Percentiles rank a stretch among this genome's conserved stretches.
phyloP scores from a whole-genome alignment of 2,113 vertebrate species.

The Actenoides hombroni region DNA sequence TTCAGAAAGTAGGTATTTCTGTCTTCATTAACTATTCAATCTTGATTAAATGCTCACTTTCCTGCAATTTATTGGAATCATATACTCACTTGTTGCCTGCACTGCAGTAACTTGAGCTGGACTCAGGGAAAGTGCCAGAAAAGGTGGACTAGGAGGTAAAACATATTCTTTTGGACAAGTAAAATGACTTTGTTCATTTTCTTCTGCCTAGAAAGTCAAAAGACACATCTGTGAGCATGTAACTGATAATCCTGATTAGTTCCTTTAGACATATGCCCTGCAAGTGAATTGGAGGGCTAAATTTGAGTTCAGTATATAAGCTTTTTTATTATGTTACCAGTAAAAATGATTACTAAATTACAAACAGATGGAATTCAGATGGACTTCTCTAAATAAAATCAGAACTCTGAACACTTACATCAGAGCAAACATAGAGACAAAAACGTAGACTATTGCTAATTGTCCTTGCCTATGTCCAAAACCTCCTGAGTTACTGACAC shows the following conservation, averaged over 20 bases:
- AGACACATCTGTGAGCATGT: not conserved
- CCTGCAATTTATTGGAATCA: not conserved
- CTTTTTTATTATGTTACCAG: not conserved
- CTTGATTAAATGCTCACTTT: not conserved
- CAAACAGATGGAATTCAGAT: not conserved
- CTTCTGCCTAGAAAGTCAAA: constrained; percentile 50
- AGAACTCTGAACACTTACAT: not conserved
- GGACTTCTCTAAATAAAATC: not conserved
- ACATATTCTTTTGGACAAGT: constrained; percentile 32
- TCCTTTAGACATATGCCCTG: not conserved
- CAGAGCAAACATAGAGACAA: not conserved
- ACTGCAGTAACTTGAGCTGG: constrained; percentile 44
- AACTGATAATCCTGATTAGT: not conserved
- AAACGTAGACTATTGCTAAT: not conserved
- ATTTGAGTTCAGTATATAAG: not conserved
- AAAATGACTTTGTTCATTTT: constrained; percentile 20
- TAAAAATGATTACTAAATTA: not conserved
- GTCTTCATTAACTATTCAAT: not conserved
- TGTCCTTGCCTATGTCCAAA: not conserved
- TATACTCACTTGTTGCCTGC: constrained; percentile 78
- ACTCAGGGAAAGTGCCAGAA: constrained; percentile 34
- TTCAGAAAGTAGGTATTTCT: not conserved
- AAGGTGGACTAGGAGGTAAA: constrained; percentile 61
- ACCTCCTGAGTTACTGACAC: not conserved
- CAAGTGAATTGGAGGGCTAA: not conserved